Conservation (phyloP, 2,888 invertebrate genomes). For the Glyphotaelius pellucidus region DNA sequence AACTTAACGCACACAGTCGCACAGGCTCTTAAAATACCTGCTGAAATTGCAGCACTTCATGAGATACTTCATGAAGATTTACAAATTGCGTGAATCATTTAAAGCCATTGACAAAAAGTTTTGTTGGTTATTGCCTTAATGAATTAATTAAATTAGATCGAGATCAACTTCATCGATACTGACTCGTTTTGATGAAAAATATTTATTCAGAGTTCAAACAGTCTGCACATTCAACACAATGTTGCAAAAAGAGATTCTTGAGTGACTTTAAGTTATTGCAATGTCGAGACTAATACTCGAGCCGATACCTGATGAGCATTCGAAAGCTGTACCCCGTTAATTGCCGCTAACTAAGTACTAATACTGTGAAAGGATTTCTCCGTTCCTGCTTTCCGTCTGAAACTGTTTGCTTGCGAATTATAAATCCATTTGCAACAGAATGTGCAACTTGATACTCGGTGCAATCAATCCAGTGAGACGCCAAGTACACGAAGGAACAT, state of each 20-base stretch:
- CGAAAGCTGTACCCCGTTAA: not conserved
- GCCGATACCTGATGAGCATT: not conserved
- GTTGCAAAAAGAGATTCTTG: not conserved
- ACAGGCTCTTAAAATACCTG: not conserved
- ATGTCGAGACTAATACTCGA: not conserved
- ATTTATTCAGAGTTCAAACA: not conserved
- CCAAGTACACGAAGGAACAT: not conserved
- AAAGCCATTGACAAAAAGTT: no score
- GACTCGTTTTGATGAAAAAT: not conserved
- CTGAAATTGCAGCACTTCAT: not conserved
- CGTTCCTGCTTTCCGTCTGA: not conserved
- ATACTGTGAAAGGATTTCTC: not conserved
- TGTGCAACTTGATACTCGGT: not conserved
- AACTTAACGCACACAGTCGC: not conserved
- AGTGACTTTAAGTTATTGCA: not conserved
- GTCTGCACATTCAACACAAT: not conserved
- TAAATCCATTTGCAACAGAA: slow-evolving; percentile 3
- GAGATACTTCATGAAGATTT: no score
- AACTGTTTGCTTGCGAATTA: not conserved
- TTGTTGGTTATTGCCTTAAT: no score
- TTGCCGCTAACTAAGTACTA: not conserved
- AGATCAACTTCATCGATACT: not conserved
- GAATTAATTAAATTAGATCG: no score
- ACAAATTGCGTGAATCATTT: no score
- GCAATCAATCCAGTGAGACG: not conserved